Conservation (phyloP, 2,888 invertebrate genomes). For the Lasioglossum calceatum region DNA sequence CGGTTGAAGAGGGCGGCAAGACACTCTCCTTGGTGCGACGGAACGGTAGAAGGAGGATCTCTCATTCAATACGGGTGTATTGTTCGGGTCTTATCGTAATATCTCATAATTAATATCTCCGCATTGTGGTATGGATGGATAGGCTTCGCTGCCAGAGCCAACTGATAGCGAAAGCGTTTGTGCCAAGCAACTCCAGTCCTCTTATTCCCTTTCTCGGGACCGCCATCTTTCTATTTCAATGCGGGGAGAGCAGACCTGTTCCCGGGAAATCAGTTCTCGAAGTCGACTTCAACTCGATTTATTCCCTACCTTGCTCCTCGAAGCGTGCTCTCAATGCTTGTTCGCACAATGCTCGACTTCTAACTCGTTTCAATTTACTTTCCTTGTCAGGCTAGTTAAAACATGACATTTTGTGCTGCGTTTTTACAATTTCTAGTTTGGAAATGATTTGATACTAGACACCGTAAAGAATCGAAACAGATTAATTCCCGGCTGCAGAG, state of each 20-base stretch:
- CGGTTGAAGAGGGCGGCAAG: slow-evolving; percentile 68
- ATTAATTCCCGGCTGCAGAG: background rate
- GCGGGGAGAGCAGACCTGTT: background rate
- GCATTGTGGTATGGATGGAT: slow-evolving; percentile 84
- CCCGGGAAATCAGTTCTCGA: slow-evolving; percentile 9
- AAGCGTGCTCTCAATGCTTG: background rate
- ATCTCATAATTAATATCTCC: slow-evolving; percentile 85
- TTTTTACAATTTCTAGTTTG: no score
- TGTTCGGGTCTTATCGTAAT: slow-evolving; percentile 84
- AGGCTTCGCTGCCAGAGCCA: slow-evolving; percentile 82
- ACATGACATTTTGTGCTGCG: no score
- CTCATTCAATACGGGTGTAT: slow-evolving; percentile 84
- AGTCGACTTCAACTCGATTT: background rate
- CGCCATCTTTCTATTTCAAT: slow-evolving; percentile 54
- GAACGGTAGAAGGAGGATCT: slow-evolving; percentile 70
- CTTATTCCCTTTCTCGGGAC: slow-evolving; percentile 12
- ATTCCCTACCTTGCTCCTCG: background rate
- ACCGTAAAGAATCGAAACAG: background rate
- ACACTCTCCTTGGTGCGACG: slow-evolving; percentile 69
- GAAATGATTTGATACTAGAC: no score
- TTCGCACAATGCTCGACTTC: background rate
- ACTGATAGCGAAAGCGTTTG: slow-evolving; percentile 82
- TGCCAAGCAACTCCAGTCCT: slow-evolving; percentile 69
- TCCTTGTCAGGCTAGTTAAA: background rate
- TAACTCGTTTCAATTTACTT: background rate